These are phyloP conservation scores for Melanostigma gelatinosum DNA, from an alignment of 2,113 vertebrate species.

Conservation along the genomic window DNA sequence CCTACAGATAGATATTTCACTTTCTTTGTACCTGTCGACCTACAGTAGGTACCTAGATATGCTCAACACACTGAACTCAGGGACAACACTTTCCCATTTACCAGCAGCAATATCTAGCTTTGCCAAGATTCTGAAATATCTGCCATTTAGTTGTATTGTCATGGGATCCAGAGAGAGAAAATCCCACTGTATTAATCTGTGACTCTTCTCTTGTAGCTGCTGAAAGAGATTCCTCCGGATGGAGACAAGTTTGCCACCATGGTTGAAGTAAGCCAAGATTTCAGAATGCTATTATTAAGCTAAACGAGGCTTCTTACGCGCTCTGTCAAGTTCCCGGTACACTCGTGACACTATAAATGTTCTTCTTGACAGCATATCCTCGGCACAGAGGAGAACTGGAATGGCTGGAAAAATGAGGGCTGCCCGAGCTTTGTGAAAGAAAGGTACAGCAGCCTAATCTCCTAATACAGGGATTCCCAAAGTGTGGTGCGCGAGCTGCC, in stretches of 20 bases:
- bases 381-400: conserved; percentile 98
- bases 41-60: background rate
- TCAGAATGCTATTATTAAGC: background rate
- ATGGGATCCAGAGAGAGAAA: background rate
- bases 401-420: conserved; percentile 98
- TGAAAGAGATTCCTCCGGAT: conserved; percentile 95
- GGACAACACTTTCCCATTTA: background rate
- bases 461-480: too few relatives aligned
- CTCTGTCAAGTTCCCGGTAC: background rate
- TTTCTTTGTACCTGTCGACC: background rate
- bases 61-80: background rate
- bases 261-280: conserved; percentile 89
- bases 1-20: background rate
- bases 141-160: too few relatives aligned
- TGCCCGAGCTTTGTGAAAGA: conserved; percentile 99
- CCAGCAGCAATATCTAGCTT: background rate
- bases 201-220: conserved; percentile 82
- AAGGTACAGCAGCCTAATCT: conserved; percentile 81
- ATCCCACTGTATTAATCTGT: background rate
- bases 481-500: too few relatives aligned
- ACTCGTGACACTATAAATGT: background rate
- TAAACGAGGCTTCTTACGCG: background rate
- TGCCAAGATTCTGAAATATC: background rate
- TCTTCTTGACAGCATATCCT: conserved; percentile 89
- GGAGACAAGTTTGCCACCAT: conserved; percentile 95